Evolutionary conservation across 2,113 vertebrate genomes (phyloP).

Genomic region (Nothoprocta perdicaria): DNA sequence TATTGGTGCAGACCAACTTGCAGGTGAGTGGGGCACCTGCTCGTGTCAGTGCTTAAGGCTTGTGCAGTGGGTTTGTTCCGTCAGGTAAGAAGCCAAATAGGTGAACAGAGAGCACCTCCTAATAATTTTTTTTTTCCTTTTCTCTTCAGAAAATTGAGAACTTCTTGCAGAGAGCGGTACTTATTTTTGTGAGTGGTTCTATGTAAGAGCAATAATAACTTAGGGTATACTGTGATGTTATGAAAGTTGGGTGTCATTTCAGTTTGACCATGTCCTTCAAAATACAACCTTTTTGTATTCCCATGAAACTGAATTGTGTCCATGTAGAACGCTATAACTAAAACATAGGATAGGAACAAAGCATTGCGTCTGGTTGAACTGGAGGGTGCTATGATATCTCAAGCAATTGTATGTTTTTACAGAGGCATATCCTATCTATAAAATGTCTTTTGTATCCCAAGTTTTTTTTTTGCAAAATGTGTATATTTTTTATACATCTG

Average conservation of each 20-base stretch:
- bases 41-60: background rate
- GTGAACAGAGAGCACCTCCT: background rate
- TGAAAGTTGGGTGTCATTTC: background rate
- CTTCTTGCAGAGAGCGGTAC: background rate
- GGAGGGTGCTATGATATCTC: background rate
- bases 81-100: background rate
- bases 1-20: constrained; percentile 40
- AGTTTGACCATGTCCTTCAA: background rate
- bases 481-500: background rate
- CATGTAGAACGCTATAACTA: background rate
- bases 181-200: background rate
- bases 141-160: background rate
- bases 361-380: background rate
- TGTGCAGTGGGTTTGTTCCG: background rate
- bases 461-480: background rate
- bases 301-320: background rate
- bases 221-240: background rate
- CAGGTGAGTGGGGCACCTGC: constrained; percentile 53
- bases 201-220: background rate
- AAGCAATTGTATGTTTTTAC: background rate
- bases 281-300: background rate
- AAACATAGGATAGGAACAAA: background rate
- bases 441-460: background rate
- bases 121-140: background rate
- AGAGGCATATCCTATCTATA: background rate